Base-by-base conservation (phyloP, 2,888 invertebrate genomes). In the Dynastes maya region DNA sequence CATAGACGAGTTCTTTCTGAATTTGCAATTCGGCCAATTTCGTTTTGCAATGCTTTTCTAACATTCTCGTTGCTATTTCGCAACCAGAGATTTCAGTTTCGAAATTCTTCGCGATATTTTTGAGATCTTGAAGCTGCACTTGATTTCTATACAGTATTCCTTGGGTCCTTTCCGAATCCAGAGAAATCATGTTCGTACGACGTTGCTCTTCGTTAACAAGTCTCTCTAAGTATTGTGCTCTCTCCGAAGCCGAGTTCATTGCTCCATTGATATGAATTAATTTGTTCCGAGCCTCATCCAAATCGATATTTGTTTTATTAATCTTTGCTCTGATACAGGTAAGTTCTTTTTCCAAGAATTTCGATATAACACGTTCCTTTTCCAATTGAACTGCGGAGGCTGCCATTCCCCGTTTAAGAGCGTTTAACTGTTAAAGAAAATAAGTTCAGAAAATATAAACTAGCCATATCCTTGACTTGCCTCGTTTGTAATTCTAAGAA, bases 1-100 rank as follows among this genome's bases (percentile, higher is more conserved):
- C 88, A 82, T 94, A 94, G 8, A 92, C 88, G 0, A 90, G 88
- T 86, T 94, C 94, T 80, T 92, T 92, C 81, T 91, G 89, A 88
- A 78, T 88, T 89, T 83, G 91, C 88, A 63, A 45, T 8, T 81
- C 79, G 37, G 77, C 70, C 27, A 74, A 40, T 29, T 89, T 84
- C 27, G 83, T 83, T 9, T 85, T 86, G 72, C 89, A 88, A 80
- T 90, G 90, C 79, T 83, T 86, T 45, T 89, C 89, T 81, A 91
- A 79, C 81, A 90, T 89, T 81, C 84, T 86, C 85, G 89, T 89
- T 2, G 89, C 85, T 4, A 90, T 89, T 83, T 89, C 90, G 0
- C 88, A 88, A 6, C 90, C 90, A 89, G 85, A 27, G 85, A 90
- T 85, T 79, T 90, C 89, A 88, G 90, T 89, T 75, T 87, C 85